Evolutionary conservation across 2,113 vertebrate genomes (phyloP), one percentile per base, ranked within the genome.

Genomic region (Cebus imitator): DNA sequence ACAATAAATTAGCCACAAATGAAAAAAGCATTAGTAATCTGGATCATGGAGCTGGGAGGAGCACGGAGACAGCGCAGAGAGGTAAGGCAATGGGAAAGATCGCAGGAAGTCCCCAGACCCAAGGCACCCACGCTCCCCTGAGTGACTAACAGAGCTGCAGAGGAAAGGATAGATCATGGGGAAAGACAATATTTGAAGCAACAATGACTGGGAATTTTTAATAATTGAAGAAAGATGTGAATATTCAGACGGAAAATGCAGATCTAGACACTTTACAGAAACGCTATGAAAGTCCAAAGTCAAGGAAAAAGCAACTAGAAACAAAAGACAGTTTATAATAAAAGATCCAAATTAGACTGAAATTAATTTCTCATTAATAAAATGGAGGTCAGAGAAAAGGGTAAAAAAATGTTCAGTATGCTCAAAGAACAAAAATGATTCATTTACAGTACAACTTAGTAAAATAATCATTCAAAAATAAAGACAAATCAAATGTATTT

Each of bases 271-370:
- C 35, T 43, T 61, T 82, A 64, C 16, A 64, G 21, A 27, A 94
- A 96, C 92, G 70, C 17, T 12, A 68, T 35, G 58, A 21, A 75
- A 89, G 7, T 68, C 48, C 72, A 37, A 96, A 87, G 45, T 79
- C 37, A 90, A 90, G 37, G 76, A 64, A 90, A 87, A 97, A 96
- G 11, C 50, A 93, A 45, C 57, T 45, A 66, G 81, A 92, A 87
- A 79, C 61, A 85, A 43, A 87, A 85, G 80, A 64, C 17, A 70
- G 37, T 30, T 55, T 52, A 55, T 18, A 52, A 32, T 8, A 43
- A 90, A 64, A 2, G n/a, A 70, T 90, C 21, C 50, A 61, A 94
- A 73, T 52, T 25, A 66, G 30, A 91, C 5, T 66, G 37, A 79
- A 48, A 43, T 55, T 25, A 17, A 76, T 57, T 57, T 78, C 57